Evolutionary conservation across 37 sponge, comb jelly and placozoan species (phyloP).

Genomic region (Spongilla lacustris): DNA sequence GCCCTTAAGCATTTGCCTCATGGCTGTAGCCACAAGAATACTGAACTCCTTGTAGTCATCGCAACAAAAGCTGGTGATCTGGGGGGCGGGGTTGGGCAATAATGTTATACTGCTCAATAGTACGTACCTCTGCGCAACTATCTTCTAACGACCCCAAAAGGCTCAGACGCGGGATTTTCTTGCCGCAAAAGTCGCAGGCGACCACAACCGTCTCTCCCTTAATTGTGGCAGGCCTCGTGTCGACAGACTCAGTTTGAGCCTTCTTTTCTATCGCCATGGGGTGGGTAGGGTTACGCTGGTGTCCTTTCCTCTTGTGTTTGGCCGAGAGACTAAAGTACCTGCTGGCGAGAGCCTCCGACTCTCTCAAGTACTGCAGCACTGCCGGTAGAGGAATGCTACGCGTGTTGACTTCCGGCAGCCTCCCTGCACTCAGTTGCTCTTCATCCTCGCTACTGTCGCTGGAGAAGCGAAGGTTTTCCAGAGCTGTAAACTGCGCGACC

Average conservation of each 20-base stretch:
- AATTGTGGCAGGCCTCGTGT: not conserved
- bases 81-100: not conserved
- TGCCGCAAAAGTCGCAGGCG: constrained; percentile 51
- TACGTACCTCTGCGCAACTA: not conserved
- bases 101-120: too few relatives aligned
- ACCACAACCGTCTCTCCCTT: not conserved
- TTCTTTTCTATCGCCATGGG: not conserved
- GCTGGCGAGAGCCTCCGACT: constrained; percentile 48
- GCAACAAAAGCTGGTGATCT: constrained; percentile 31
- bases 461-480: not conserved
- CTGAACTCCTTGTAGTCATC: constrained; percentile 42
- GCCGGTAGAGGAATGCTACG: constrained; percentile 15
- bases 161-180: not conserved
- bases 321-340: constrained; percentile 40
- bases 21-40: constrained; percentile 40
- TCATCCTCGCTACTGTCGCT: not conserved
- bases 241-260: too few relatives aligned
- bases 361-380: constrained; percentile 55
- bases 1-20: constrained; percentile 35
- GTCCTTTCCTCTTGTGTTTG: not conserved
- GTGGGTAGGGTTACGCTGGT: not conserved
- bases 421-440: not conserved
- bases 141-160: not conserved
- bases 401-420: not conserved
- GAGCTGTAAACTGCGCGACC: not conserved